Conservation (phyloP, 2,888 invertebrate species). For the Nineta flava region DNA sequence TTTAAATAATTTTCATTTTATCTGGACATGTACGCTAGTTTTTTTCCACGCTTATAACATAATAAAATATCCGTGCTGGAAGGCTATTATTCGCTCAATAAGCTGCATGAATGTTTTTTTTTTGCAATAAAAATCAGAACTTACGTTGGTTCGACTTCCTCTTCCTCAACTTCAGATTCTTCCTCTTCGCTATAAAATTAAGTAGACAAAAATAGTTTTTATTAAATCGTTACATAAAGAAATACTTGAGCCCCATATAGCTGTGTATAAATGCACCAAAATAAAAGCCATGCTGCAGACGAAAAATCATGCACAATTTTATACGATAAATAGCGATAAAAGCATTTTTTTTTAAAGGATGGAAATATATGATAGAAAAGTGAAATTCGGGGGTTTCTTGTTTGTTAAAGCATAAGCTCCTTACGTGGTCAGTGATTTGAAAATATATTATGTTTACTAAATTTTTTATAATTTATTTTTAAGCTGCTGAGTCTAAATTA, state of each 20-base stretch:
- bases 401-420: slow-evolving; percentile 10
- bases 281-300: too few relatives aligned
- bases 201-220: slow-evolving; percentile 20
- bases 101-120: background rate
- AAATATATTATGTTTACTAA: background rate
- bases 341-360: too few relatives aligned
- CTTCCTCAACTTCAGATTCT: slow-evolving; percentile 62
- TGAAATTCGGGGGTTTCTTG: too few relatives aligned
- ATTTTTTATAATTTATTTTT: background rate
- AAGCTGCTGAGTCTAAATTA: background rate
- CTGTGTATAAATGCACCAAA: too few relatives aligned
- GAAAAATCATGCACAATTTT: too few relatives aligned
- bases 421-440: slow-evolving; percentile 8
- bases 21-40: too few relatives aligned
- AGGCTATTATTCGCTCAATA: background rate
- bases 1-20: too few relatives aligned
- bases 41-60: too few relatives aligned
- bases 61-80: background rate
- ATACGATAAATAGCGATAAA: too few relatives aligned
- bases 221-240: background rate
- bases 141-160: slow-evolving; percentile 63
- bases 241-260: too few relatives aligned
- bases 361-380: too few relatives aligned
- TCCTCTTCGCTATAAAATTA: slow-evolving; percentile 41
- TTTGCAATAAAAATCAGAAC: slow-evolving; percentile 22